These are phyloP conservation scores for Kryptopterus vitreolus DNA, from an alignment of 2,797 vertebrate genomes.

Conservation along the genomic window DNA sequence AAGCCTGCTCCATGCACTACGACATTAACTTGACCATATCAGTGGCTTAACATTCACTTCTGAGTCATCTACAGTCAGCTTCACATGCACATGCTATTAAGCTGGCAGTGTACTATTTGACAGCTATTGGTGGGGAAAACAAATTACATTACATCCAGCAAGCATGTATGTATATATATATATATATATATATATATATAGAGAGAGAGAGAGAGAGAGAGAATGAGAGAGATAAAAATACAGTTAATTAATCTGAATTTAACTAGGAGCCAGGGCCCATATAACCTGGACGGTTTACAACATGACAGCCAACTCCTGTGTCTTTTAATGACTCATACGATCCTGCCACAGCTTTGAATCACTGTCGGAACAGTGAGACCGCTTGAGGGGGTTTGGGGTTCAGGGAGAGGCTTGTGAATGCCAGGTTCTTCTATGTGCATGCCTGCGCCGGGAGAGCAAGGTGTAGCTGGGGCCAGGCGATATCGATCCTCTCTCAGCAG, in stretches of 20 bases:
- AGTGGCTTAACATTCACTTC: conserved; percentile 42
- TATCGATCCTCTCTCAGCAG: conserved; percentile 66
- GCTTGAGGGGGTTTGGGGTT: conserved; percentile 10
- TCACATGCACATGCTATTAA: conserved; percentile 30
- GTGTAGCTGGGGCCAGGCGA: conserved; percentile 49
- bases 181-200: no score
- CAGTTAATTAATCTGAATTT: conserved; percentile 52
- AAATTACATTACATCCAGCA: conserved; percentile 44
- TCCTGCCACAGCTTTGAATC: conserved; percentile 13
- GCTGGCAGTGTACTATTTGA: conserved; percentile 30
- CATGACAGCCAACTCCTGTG: conserved; percentile 31
- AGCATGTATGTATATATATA: no score
- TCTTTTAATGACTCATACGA: conserved; percentile 47
- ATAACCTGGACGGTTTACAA: conserved; percentile 41
- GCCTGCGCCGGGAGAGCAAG: conserved; percentile 51
- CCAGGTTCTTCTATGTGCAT: conserved; percentile 35
- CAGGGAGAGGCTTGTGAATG: background rate
- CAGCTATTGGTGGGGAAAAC: conserved; percentile 47
- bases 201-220: no score
- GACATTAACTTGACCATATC: conserved; percentile 52
- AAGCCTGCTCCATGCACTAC: conserved; percentile 43
- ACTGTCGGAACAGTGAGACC: conserved; percentile 24
- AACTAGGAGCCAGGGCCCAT: conserved; percentile 42
- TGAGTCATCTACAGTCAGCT: conserved; percentile 37
- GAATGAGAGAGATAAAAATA: background rate